Evolutionary conservation across 2,888 invertebrate species (phyloP).

Genomic region (Amaurobius ferox): DNA sequence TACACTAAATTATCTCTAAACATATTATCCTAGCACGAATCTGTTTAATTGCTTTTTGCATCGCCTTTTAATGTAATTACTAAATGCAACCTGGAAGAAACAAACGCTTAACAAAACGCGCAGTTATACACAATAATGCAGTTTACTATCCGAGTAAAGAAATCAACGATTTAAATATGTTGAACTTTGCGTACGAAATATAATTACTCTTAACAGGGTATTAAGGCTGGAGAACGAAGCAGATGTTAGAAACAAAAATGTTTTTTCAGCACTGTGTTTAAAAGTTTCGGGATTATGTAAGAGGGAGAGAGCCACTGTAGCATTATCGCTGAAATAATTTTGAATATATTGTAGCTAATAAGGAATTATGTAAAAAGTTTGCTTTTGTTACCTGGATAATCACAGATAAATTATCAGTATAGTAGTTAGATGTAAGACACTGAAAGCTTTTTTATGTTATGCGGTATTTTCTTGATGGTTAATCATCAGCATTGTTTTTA

Average conservation of each 20-base stretch:
- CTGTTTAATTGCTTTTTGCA: no score
- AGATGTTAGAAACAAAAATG: conserved; percentile 54
- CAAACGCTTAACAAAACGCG: no score
- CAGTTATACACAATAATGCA: conserved; percentile 17
- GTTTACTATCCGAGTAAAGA: conserved; percentile 23
- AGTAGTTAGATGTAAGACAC: no score
- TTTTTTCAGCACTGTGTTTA: conserved; percentile 21
- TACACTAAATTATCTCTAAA: no score
- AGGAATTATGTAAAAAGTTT: background rate
- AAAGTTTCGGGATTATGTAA: conserved; percentile 21
- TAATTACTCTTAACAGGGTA: conserved; percentile 49
- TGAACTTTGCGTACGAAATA: conserved; percentile 38
- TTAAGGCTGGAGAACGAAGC: conserved; percentile 46
- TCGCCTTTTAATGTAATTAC: background rate
- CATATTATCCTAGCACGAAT: no score
- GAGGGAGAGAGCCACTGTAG: background rate
- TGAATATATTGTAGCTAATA: conserved; percentile 10
- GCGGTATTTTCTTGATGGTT: no score
- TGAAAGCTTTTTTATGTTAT: no score
- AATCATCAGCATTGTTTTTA: no score
- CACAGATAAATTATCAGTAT: background rate
- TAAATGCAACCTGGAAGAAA: background rate
- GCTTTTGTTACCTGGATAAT: background rate
- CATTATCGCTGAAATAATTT: conserved; percentile 24
- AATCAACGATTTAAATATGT: conserved; percentile 11